Percentiles rank a stretch among this genome's conserved stretches.
phyloP scores from a whole-genome alignment of 2,888 invertebrate genomes.

The Pharmacophagus antenor region DNA sequence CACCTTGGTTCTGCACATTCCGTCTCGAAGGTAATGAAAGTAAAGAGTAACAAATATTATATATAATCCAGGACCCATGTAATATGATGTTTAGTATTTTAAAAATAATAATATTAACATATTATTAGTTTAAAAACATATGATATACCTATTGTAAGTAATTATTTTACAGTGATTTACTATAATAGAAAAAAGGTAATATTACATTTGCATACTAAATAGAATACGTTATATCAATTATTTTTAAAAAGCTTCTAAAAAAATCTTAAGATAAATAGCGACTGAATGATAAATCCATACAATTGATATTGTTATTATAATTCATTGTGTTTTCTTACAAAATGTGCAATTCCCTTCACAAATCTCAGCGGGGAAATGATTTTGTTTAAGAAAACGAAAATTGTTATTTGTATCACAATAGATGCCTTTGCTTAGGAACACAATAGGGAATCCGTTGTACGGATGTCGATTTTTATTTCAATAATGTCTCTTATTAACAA shows the following conservation, averaged over 20 bases:
- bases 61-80: too few species aligned
- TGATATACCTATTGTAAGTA: too few species aligned
- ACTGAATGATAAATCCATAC: background rate
- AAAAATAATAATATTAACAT: too few species aligned
- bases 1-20: too few species aligned
- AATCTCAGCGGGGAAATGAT: constrained; percentile 15
- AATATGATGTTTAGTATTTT: too few species aligned
- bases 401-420: constrained; percentile 19
- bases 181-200: too few species aligned
- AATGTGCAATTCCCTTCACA: constrained; percentile 17
- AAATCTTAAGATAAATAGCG: background rate
- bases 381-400: constrained; percentile 18
- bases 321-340: background rate
- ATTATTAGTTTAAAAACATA: too few species aligned
- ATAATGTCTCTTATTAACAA: constrained; percentile 17
- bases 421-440: constrained; percentile 18
- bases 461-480: constrained; percentile 24
- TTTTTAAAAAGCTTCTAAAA: background rate
- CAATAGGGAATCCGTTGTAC: constrained; percentile 18
- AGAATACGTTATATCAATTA: background rate
- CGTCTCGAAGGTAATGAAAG: too few species aligned
- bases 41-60: too few species aligned
- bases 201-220: too few species aligned
- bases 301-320: background rate
- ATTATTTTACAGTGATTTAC: too few species aligned